phyloP scores from a whole-genome alignment of 2,113 vertebrate species.

The Spermophilus dauricus region DNA sequence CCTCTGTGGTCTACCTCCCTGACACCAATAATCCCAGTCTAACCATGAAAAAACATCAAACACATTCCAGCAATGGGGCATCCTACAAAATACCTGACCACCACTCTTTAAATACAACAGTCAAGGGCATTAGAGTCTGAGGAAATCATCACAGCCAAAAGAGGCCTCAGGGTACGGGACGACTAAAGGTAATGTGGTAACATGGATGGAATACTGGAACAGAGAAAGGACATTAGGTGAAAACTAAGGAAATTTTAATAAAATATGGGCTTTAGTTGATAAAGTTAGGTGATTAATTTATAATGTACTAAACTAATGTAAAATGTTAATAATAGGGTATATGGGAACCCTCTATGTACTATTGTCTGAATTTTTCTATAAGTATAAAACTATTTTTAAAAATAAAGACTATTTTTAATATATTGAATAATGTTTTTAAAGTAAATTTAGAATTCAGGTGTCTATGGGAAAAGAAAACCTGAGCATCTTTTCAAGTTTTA shows the following conservation, averaged over 20 bases:
- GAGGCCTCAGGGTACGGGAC: neutral
- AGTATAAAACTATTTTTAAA: conserved; percentile 7
- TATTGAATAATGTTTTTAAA: neutral
- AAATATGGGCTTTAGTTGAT: neutral
- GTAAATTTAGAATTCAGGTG: neutral
- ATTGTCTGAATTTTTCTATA: neutral
- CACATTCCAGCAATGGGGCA: neutral
- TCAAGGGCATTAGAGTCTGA: neutral
- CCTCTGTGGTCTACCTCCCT: neutral
- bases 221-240: neutral
- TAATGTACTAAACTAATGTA: neutral
- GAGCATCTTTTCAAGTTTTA: neutral
- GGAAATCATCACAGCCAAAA: neutral
- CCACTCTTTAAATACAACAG: neutral
- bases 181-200: neutral
- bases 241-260: neutral
- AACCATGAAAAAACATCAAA: neutral
- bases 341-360: neutral
- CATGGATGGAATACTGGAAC: neutral
- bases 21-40: neutral
- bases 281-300: neutral
- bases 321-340: neutral
- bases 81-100: neutral
- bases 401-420: neutral
- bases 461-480: neutral